Base-by-base conservation (phyloP, 2,888 invertebrate species). In the Patella depressa region DNA sequence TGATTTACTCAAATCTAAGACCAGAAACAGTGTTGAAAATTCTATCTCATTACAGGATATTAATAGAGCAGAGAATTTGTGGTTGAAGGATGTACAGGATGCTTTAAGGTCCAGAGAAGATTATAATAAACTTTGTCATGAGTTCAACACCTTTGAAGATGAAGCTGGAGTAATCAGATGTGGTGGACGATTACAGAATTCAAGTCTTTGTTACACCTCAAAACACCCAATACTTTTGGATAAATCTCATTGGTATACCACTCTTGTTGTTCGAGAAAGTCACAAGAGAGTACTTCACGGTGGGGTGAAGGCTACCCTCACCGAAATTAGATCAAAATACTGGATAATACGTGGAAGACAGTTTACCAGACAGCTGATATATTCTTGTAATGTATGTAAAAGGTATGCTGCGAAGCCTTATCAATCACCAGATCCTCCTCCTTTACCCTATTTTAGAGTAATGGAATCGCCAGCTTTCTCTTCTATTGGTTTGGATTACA, bases 231-330 rank as follows among this genome's bases (percentile, higher is more conserved):
- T 65, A 12, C 11, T 65, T 24, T 24, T 65, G 12, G 65, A 65
- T n/a, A 65, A 65, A 65, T 65, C 65, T 19, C 65, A 65, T 65
- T 65, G 65, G 65, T 65, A 24, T 15, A 65, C 65, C 19, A 65
- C 65, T 24, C 65, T 65, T 65, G 24, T 65, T 65, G 24, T 24
- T 15, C 65, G 65, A 65, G 19, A 19, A 24, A 24, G 65, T 15
- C 65, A 65, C 65, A 65, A 24, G 14, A 24, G 65, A 65, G 19
- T 65, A 19, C 65, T 24, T 15, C 65, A 65, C 14, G 65, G 65
- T 65, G 65, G 65, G 17, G 65, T 65, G 19, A 65, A 65, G 19
- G 19, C 19, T 65, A 65, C 65, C 24, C 65, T 24, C 12, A 65
- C 65, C 3, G 65, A 65, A 65, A 24, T 65, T 19, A 24, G 65